Evolutionary conservation across 2,113 vertebrate species (phyloP).

Genomic region (Gopherus evgoodei): DNA sequence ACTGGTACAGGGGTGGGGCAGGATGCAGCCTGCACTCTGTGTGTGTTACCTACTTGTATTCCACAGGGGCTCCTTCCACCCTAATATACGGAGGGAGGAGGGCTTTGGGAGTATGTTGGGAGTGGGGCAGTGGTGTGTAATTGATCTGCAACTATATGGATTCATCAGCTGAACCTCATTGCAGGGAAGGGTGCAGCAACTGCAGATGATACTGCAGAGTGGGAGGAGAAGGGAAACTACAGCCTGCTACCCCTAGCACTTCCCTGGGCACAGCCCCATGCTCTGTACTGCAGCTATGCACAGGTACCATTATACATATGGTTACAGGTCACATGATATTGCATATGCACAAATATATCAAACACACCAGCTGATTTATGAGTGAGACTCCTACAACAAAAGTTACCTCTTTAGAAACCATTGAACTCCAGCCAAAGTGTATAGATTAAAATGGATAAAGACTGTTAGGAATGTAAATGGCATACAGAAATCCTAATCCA

Average conservation of each 20-base stretch:
- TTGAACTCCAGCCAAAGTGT: background rate
- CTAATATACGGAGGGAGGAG: background rate
- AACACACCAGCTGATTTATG: background rate
- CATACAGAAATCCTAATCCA: background rate
- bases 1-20: background rate
- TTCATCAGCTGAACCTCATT: background rate
- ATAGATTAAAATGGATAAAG: background rate
- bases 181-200: background rate
- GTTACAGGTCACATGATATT: background rate
- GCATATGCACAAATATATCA: background rate
- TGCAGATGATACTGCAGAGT: background rate
- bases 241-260: too few relatives aligned
- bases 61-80: background rate
- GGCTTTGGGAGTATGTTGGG: background rate
- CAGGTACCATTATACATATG: background rate
- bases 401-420: background rate
- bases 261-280: background rate
- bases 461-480: background rate
- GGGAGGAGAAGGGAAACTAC: background rate
- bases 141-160: background rate
- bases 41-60: background rate
- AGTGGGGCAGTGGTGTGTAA: background rate
- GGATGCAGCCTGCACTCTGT: background rate
- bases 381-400: background rate
- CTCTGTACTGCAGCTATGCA: background rate